Percentiles rank a stretch among this genome's conserved stretches.
phyloP scores from a whole-genome alignment of 2,888 invertebrate genomes.

The Aplocera efformata region DNA sequence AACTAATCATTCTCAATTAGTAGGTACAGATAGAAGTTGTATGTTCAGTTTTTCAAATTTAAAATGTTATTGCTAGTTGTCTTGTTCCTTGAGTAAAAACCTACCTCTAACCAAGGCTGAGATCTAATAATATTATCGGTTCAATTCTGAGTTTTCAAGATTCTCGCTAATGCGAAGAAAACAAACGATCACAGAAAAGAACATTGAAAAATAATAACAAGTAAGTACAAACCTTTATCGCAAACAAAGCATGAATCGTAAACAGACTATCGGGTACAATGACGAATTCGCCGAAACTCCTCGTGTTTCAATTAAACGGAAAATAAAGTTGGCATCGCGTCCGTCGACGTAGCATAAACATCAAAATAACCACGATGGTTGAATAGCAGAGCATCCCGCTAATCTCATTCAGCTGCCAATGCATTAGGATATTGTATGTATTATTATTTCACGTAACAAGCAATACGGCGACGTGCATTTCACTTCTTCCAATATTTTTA shows the following conservation, averaged over 20 bases:
- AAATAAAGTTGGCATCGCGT: conserved; percentile 63
- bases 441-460: too few species aligned
- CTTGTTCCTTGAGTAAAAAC: too few species aligned
- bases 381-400: conserved; percentile 47
- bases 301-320: conserved; percentile 66
- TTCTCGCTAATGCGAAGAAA: conserved; percentile 18
- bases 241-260: conserved; percentile 50
- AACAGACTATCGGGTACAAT: conserved; percentile 51
- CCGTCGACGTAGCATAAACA: conserved; percentile 58
- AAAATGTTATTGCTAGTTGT: too few species aligned
- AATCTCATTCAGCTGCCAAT: conserved; percentile 50
- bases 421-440: too few species aligned
- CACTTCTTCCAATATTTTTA: too few species aligned
- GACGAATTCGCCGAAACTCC: conserved; percentile 60
- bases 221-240: conserved; percentile 33
- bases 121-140: too few species aligned
- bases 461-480: too few species aligned
- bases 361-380: conserved; percentile 60
- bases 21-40: too few species aligned
- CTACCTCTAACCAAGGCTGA: too few species aligned
- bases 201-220: conserved; percentile 12
- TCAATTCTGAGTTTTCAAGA: conserved; percentile 21
- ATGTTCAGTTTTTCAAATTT: too few species aligned
- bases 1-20: too few species aligned
- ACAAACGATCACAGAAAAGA: conserved; percentile 7